Evolutionary conservation across 2,888 invertebrate genomes (phyloP).

Genomic region (Polia nebulosa): DNA sequence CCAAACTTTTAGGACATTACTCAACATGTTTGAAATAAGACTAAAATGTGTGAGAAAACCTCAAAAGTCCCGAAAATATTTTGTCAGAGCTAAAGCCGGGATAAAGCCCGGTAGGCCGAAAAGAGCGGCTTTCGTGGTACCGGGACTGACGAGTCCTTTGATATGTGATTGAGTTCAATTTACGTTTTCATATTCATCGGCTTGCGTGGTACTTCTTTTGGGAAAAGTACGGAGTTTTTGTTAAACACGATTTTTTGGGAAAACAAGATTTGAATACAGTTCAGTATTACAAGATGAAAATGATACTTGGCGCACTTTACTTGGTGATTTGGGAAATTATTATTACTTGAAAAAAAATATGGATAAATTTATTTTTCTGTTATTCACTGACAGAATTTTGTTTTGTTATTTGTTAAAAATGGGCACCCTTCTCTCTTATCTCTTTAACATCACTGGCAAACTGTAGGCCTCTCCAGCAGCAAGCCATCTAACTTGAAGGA

Average conservation of each 20-base stretch:
- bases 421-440: not conserved
- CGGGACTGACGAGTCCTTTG: constrained; percentile 81
- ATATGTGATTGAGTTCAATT: constrained; percentile 85
- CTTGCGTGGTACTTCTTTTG: constrained; percentile 58
- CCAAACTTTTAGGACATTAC: constrained; percentile 35
- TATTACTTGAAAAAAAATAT: not conserved
- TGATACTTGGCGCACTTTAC: not conserved
- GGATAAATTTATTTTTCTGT: not conserved
- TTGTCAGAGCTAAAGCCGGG: constrained; percentile 74
- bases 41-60: constrained; percentile 58
- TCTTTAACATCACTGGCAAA: not conserved
- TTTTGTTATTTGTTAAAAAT: not conserved
- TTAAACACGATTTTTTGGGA: constrained; percentile 36
- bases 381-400: not conserved
- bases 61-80: constrained; percentile 70
- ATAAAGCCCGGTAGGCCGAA: constrained; percentile 77
- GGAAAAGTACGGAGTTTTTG: constrained; percentile 46
- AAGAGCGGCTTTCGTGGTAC: constrained; percentile 70
- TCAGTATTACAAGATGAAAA: constrained; percentile 1
- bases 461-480: not conserved
- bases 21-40: constrained; percentile 46
- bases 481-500: constrained; percentile 2
- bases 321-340: not conserved
- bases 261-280: constrained; percentile 46
- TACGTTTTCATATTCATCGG: constrained; percentile 79